These are phyloP conservation scores for Sander lucioperca DNA, from an alignment of 2,113 vertebrate species.

Conservation along the genomic window DNA sequence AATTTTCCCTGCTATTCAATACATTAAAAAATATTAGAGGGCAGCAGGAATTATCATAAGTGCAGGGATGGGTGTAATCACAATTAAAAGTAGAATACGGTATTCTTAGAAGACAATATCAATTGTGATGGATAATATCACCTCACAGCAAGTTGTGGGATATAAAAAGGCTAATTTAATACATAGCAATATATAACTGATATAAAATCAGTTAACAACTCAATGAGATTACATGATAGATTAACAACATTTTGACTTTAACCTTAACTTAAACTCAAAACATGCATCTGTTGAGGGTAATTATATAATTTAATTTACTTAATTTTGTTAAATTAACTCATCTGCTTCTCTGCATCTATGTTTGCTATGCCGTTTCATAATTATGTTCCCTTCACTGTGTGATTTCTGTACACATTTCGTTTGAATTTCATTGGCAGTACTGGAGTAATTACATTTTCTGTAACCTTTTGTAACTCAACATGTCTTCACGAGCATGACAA, in stretches of 20 bases:
- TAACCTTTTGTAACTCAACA: neutral
- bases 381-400: neutral
- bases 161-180: neutral
- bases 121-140: neutral
- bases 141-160: neutral
- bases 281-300: neutral
- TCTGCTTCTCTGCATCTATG: neutral
- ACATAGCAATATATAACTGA: too few species aligned
- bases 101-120: neutral
- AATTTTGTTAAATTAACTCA: neutral
- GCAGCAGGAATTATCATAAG: neutral
- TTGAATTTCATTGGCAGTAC: neutral
- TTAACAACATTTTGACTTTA: neutral
- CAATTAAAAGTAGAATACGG: neutral
- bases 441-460: neutral
- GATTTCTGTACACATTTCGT: neutral
- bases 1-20: neutral
- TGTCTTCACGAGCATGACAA: neutral
- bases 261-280: neutral
- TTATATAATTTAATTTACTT: too few species aligned
- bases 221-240: neutral
- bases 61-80: neutral
- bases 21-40: too few species aligned
- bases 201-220: neutral
- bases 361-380: neutral